A percentile compares a stretch with the other conserved stretches of the same genome.
Evolutionary conservation across 2,797 vertebrate species (phyloP).

Genomic region (Balearica regulorum): DNA sequence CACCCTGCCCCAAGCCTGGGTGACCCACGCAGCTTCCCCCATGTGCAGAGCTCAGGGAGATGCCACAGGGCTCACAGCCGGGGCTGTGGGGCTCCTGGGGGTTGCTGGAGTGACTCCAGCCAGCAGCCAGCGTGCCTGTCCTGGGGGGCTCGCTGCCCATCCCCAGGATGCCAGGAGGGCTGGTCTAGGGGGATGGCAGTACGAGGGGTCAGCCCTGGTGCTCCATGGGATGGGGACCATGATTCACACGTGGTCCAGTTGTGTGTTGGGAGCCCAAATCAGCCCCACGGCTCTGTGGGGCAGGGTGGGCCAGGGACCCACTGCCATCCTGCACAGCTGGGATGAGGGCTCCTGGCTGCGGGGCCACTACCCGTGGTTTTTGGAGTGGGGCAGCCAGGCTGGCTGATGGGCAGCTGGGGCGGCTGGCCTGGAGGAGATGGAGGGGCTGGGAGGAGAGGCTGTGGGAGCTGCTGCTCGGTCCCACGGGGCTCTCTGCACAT

Average conservation of each 20-base stretch:
- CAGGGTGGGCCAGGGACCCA: background rate
- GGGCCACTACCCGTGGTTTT: background rate
- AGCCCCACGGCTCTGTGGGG: background rate
- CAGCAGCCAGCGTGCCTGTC: background rate
- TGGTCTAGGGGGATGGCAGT: background rate
- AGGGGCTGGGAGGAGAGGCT: background rate
- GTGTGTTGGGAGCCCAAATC: background rate
- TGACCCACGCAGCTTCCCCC: background rate
- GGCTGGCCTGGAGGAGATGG: background rate
- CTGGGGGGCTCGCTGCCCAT: background rate
- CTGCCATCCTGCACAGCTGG: background rate
- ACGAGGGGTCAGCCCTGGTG: background rate
- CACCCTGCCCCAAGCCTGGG: background rate
- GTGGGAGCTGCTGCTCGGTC: background rate
- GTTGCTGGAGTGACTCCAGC: background rate
- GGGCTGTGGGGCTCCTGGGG: background rate
- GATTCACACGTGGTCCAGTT: accelerated
- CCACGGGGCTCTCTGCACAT: background rate
- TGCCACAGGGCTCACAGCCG: background rate
- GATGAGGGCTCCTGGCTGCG: accelerated
- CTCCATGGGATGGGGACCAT: accelerated
- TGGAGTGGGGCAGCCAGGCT: background rate
- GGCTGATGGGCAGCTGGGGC: background rate
- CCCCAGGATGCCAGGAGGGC: background rate
- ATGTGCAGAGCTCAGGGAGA: background rate